Percentiles rank a stretch among this genome's conserved stretches.
Evolutionary conservation across 2,797 vertebrate genomes (phyloP).

Genomic region (Decapterus maruadsi): DNA sequence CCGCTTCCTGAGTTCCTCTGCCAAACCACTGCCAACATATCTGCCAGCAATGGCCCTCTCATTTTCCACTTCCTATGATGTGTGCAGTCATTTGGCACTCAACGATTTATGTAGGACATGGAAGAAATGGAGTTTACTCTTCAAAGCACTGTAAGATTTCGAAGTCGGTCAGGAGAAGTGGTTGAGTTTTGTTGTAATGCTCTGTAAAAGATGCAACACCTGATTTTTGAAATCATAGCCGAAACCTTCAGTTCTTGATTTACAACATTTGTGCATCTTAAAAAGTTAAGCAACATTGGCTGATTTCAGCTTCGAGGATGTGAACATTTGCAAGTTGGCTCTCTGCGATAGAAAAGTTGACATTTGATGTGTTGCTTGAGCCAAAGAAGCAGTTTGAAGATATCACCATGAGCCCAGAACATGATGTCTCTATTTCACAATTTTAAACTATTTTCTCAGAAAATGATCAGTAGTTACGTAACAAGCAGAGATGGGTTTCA

Average conservation of each 20-base stretch:
- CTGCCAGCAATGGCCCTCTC: constrained; percentile 61
- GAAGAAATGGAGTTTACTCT: constrained; percentile 19
- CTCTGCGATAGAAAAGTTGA: background rate
- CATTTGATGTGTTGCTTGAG: background rate
- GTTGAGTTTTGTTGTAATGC: background rate
- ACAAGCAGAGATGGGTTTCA: background rate
- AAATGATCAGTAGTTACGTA: background rate
- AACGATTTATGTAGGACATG: constrained; percentile 13
- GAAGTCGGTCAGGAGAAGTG: background rate
- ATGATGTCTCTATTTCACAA: background rate
- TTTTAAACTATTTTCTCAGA: background rate
- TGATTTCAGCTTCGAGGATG: background rate
- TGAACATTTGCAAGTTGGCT: background rate
- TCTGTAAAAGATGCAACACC: background rate
- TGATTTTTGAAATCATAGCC: background rate
- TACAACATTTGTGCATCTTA: background rate
- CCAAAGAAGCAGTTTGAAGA: background rate
- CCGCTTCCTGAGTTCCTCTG: constrained; percentile 75
- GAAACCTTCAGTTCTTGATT: background rate
- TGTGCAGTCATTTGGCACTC: constrained; percentile 41
- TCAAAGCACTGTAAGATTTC: background rate
- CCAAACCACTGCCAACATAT: constrained; percentile 72
- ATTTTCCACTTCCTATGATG: constrained; percentile 63
- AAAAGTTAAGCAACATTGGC: background rate
- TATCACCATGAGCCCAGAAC: background rate